Base-by-base conservation (phyloP, 2,113 vertebrate species). In the Cavia aperea region DNA sequence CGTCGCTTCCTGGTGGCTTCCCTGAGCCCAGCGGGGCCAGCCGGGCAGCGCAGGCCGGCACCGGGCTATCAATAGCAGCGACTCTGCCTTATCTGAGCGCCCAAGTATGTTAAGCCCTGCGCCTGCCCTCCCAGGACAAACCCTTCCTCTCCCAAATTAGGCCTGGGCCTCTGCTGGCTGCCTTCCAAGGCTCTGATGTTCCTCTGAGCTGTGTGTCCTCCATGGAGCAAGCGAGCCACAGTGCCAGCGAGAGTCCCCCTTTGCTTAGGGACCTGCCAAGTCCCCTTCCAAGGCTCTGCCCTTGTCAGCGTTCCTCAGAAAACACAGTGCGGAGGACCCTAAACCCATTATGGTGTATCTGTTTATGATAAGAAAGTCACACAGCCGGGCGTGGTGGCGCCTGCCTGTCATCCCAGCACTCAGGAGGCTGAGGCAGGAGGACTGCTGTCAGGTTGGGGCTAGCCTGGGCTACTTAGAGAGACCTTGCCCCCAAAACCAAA, bases 71-170 rank as follows among this genome's bases (percentile, higher is more conserved):
- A 51, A 94, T 96, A 97, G 93, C 56, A 77, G 65, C 92, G 94
- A 97, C 92, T 96, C 83, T 94, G 86, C 96, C 90, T 97, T 96
- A 96, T 96, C 79, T 96, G 95, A 96, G 96, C 96, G 92, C 91
- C 49, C 68, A 97, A 97, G 97, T 75, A 96, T 90, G 95, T 90
- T 83, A 98, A 97, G 95, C 93, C 89, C 90, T 82, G 90, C 97
- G 93, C 95, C 93, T 96, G 96, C 96, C 94, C 94, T 94, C 86
- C 96, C 96, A 95, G 96, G 96, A 96, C 96, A 96, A 93, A 93
- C 95, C 95, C 88, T 92, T 96, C 97, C 88, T 93, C 95, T 89
- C 92, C 95, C 94, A 94, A 97, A 94, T 96, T 98, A 97, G 96
- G 97, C 96, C 96, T 93, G 91, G 89, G 95, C 86, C 91, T 96